Conservation (phyloP, 2,113 vertebrate species). For the Orcinus orca region DNA sequence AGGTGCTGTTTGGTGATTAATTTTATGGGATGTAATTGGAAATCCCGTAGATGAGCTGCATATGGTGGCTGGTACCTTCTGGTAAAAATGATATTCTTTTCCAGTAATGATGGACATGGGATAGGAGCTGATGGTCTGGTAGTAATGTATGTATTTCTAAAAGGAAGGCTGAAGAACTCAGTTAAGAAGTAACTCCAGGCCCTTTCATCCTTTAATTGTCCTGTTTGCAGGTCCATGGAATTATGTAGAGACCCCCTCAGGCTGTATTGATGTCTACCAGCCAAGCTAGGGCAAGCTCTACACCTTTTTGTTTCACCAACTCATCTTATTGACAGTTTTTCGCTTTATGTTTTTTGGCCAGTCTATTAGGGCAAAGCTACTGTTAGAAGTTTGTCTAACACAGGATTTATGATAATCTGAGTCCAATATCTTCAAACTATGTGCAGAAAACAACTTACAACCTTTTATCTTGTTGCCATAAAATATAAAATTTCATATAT, state of each 20-base stretch:
- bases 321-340: not conserved
- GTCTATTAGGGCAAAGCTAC: not conserved
- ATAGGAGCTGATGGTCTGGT: not conserved
- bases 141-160: not conserved
- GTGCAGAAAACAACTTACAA: not conserved
- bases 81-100: not conserved
- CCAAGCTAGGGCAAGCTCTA: not conserved
- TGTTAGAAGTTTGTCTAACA: not conserved
- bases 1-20: not conserved
- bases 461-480: not conserved
- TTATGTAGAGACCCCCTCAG: fast-evolving
- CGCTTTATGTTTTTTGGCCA: not conserved
- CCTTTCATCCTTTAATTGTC: not conserved
- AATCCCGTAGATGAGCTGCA: not conserved
- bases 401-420: not conserved
- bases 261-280: not conserved
- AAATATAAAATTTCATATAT: not conserved
- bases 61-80: not conserved
- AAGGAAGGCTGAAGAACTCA: not conserved
- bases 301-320: not conserved
- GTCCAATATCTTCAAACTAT: not conserved
- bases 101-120: not conserved
- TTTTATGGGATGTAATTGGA: not conserved
- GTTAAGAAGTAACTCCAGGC: not conserved
- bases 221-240: not conserved